These are phyloP conservation scores for Timema podura DNA, from an alignment of 2,888 invertebrate species.

Conservation along the genomic window DNA sequence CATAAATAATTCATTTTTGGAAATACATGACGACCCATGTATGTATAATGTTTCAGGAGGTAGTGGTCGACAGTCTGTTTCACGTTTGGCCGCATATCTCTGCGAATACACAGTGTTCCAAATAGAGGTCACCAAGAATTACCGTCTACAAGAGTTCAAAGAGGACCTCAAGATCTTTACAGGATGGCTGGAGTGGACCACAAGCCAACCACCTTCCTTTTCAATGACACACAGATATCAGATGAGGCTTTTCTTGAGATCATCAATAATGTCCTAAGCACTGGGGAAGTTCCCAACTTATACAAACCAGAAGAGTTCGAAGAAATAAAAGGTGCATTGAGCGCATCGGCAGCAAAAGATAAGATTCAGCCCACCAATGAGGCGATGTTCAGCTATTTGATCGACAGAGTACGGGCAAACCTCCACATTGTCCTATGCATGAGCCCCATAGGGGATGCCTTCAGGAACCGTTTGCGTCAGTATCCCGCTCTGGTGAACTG, in stretches of 20 bases:
- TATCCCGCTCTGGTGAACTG: slow-evolving; percentile 85
- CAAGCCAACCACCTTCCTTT: slow-evolving; percentile 73
- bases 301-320: slow-evolving; percentile 86
- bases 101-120: slow-evolving; percentile 74
- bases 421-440: slow-evolving; percentile 80
- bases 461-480: slow-evolving; percentile 76
- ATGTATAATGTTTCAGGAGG: slow-evolving; percentile 54
- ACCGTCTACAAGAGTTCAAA: slow-evolving; percentile 69
- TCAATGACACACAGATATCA: slow-evolving; percentile 72
- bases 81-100: slow-evolving; percentile 72
- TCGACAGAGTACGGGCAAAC: slow-evolving; percentile 70
- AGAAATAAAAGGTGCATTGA: slow-evolving; percentile 52
- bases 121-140: slow-evolving; percentile 75
- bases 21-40: too few relatives aligned
- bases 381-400: slow-evolving; percentile 68
- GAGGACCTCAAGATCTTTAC: slow-evolving; percentile 79
- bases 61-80: slow-evolving; percentile 77
- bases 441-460: slow-evolving; percentile 83
- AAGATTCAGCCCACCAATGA: slow-evolving; percentile 61
- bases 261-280: slow-evolving; percentile 82
- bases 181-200: slow-evolving; percentile 68
- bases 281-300: slow-evolving; percentile 84
- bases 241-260: slow-evolving; percentile 84
- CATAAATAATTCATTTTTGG: too few relatives aligned
- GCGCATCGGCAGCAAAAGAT: slow-evolving; percentile 41